Evolutionary conservation across 92 coral and sea anemone species (phyloP), one percentile per base, ranked within the genome.

Genomic region (Pocillopora grandis): DNA sequence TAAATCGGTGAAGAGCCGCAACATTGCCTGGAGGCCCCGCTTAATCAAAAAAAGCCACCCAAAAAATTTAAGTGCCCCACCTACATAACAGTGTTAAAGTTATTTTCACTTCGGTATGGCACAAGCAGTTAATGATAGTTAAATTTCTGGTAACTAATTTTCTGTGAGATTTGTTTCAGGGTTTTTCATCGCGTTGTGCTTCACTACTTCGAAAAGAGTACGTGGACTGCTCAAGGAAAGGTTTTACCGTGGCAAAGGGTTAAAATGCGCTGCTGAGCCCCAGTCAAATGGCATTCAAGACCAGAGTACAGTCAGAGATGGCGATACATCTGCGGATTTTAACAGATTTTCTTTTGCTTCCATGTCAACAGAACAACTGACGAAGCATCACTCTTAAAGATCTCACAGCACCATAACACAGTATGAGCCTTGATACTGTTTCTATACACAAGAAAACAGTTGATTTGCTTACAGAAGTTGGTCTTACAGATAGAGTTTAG

Each of bases 161-260:
- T 20, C 9, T 1, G 1, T 55, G 58, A 19, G 14, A 59, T 55
- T 0, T 15, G 12, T 83, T 59, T 4, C 58, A 83, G 86, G 86
- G 64, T 73, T 83, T 35, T 73, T 83, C 56, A 83, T 83, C 12
- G 75, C 55, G 63, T 49, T 74, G 62, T 83, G 79, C 65, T 83
- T 83, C 72, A 83, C 71, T n/a, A 73, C 80, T 12, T 73, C 64
- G 12, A 83, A 74, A 57, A 83, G 19, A 74, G 86, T 74, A 17
- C 56, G 80, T 62, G 12, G 79, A 16, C 80, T 83, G 15, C 4
- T 83, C 52, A 83, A 64, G 19, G 65, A 75, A 49, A 74, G 74
- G 16, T 17, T 82, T 49, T 9, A 48, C 31, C 31, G 31, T 27
- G 31, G 31, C 65, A 82, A 62, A 23, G 61, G 80, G 55, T 18